A percentile compares a stretch with the other conserved stretches of the same genome.
Evolutionary conservation across 2,888 invertebrate genomes (phyloP).

Genomic region (Zele albiditarsus): DNA sequence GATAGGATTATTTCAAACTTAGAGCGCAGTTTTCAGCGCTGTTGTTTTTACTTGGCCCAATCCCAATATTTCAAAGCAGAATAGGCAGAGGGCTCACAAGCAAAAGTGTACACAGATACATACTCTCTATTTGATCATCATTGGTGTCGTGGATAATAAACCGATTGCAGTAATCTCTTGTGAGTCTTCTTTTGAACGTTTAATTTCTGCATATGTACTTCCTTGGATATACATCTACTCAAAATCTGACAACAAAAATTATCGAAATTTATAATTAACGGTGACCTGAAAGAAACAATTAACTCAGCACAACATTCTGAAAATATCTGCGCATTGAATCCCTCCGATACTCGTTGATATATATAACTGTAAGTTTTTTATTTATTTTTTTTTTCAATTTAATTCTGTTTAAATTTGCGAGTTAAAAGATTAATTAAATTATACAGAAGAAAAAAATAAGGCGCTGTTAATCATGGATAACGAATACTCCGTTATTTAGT

Average conservation of each 20-base stretch:
- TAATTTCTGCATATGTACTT: background rate
- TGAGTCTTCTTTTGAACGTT: background rate
- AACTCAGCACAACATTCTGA: background rate
- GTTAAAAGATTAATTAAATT: background rate
- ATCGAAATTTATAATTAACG: background rate
- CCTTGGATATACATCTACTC: background rate
- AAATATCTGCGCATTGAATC: constrained; percentile 14
- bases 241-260: background rate
- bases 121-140: background rate
- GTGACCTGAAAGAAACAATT: background rate
- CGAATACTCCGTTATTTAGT: too few species aligned
- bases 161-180: constrained; percentile 9
- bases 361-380: constrained; percentile 4
- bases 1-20: background rate
- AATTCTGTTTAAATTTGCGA: background rate
- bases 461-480: too few species aligned
- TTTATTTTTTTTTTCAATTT: background rate
- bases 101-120: too few species aligned
- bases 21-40: background rate
- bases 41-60: too few species aligned
- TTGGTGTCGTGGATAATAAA: constrained; percentile 19
- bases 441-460: too few species aligned
- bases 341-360: background rate
- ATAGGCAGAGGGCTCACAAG: background rate
- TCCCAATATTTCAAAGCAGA: background rate